Evolutionary conservation across 2,113 vertebrate genomes (phyloP).

Genomic region (Nothocercus nigrocapillus): DNA sequence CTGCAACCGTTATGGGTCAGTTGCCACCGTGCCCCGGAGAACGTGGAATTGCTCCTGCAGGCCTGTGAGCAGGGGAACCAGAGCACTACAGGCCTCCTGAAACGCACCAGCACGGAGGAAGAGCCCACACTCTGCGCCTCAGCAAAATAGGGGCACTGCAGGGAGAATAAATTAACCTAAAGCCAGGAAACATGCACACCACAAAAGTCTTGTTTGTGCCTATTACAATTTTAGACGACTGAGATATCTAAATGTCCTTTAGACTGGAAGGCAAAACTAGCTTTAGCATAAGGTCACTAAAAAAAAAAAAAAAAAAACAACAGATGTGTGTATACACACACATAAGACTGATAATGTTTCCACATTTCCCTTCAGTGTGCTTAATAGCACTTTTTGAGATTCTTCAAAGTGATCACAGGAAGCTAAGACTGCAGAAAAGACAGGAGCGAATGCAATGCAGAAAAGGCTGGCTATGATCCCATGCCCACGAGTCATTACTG

Average conservation of each 20-base stretch:
- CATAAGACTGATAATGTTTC: fast-evolving
- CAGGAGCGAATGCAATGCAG: not conserved
- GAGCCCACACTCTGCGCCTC: not conserved
- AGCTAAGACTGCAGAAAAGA: not conserved
- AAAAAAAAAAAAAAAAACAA: no score
- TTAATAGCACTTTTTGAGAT: not conserved
- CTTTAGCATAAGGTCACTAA: not conserved
- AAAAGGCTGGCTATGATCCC: not conserved
- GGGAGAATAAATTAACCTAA: not conserved
- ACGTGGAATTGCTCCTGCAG: constrained; percentile 19
- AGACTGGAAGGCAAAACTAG: not conserved
- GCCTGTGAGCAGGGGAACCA: not conserved
- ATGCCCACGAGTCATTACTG: not conserved
- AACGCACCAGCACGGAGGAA: not conserved
- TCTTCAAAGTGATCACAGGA: not conserved
- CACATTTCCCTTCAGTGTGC: not conserved
- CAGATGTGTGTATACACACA: no score
- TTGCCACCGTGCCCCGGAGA: not conserved
- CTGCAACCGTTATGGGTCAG: constrained; percentile 16
- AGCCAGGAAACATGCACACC: not conserved
- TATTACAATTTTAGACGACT: not conserved
- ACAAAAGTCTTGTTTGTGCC: not conserved
- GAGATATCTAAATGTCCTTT: not conserved
- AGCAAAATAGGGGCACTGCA: not conserved
- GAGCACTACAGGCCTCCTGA: not conserved